Evolutionary conservation across 2,888 invertebrate species (phyloP), one percentile per base, ranked within the genome.

Genomic region (Hydraecia micacea): DNA sequence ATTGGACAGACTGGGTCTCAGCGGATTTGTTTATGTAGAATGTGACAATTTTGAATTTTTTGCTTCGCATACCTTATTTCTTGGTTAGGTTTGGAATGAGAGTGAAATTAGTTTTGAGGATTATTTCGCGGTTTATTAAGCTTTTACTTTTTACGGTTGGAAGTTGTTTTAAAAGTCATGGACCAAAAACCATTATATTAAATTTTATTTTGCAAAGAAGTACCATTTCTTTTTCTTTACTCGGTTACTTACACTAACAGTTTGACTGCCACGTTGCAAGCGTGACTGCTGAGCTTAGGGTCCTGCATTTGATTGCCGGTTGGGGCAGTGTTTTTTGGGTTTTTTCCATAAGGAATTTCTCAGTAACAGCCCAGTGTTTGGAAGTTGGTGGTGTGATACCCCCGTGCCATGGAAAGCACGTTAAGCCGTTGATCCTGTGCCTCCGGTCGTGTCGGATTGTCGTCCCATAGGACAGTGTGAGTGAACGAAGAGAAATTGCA

Each of bases 1-100:
- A 91, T 90, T 88, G 87, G 84, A 88, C 81, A 75, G 87, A 83
- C 77, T 66, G 68, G 70, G 78, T 87, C 87, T 81, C 89, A n/a
- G 72, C 46, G 85, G 91, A 82, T 84, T 85, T 87, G 79, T 80
- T 86, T 79, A 81, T 84, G 73, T 82, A 83, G 77, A 84, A 80
- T 79, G 80, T 78, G 79, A 78, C 81, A 87, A 85, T 85, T 79
- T 85, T 74, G 72, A 73, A 80, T 84, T 80, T 77, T 80, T 87
- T 79, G 75, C 72, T 80, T 72, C 63, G 28, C 67, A 71, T 73
- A 63, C 68, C 81, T 82, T 78, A 69, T 85, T 80, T 84, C 67
- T 73, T 65, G 78, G 77, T 67, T 77, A 73, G 36, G 68, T 86
- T 77, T 71, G 52, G 69, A 82, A 77, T 78, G 69, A 74, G 71